Conservation (phyloP, 2,888 invertebrate species). For the Acrocyrtus sp. region DNA sequence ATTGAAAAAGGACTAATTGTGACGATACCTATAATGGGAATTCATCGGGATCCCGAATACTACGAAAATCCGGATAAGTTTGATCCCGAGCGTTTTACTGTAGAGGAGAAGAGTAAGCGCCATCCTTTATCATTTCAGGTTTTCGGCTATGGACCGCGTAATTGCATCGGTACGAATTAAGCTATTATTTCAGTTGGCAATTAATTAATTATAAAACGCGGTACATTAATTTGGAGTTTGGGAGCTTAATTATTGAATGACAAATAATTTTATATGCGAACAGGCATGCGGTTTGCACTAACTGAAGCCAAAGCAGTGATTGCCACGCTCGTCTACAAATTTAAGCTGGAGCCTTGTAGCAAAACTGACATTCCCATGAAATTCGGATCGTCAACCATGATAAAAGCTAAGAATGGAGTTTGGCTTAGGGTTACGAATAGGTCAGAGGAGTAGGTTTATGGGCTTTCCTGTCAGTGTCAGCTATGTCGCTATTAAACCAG, state of each 20-base stretch:
- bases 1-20: constrained; percentile 70
- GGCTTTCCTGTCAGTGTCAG: too few species aligned
- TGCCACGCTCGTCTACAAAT: constrained; percentile 68
- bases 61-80: constrained; percentile 72
- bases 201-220: constrained; percentile 2
- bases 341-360: constrained; percentile 66
- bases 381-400: background rate
- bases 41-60: constrained; percentile 72
- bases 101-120: constrained; percentile 70
- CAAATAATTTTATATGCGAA: background rate
- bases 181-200: background rate
- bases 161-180: constrained; percentile 14
- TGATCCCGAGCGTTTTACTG: constrained; percentile 72
- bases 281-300: constrained; percentile 70
- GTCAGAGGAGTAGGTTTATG: background rate
- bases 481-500: too few species aligned
- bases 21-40: constrained; percentile 70
- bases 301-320: constrained; percentile 69
- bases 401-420: background rate
- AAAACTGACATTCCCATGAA: constrained; percentile 68
- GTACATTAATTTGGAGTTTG: too few species aligned
- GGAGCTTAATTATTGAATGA: background rate
- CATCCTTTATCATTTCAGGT: constrained; percentile 69
- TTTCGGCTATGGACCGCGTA: constrained; percentile 28
- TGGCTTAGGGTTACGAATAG: background rate